Evolutionary conservation across 1,140 invertebrate species (phyloP).

Genomic region (Dreissena rostriformis): DNA sequence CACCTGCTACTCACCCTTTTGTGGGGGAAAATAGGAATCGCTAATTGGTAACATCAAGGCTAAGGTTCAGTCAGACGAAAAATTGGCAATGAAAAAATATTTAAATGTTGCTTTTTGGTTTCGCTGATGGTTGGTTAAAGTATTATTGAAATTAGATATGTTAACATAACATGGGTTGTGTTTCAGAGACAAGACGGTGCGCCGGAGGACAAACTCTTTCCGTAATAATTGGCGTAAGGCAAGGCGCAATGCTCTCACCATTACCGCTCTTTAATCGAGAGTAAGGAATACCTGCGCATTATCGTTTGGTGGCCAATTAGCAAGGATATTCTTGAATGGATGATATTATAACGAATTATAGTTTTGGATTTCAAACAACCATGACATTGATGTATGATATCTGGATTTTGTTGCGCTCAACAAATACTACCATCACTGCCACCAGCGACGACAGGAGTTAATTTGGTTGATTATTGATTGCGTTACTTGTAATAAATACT

Average conservation of each 20-base stretch:
- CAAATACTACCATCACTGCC: too few relatives aligned
- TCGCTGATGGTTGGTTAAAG: constrained; percentile 47
- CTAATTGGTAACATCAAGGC: constrained; percentile 54
- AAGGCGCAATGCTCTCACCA: constrained; percentile 14
- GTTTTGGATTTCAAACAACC: too few relatives aligned
- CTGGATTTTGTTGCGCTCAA: too few relatives aligned
- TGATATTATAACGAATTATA: too few relatives aligned
- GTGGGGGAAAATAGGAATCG: constrained; percentile 36
- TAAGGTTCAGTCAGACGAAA: constrained; percentile 10
- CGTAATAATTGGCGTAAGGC: constrained; percentile 30
- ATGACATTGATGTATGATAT: too few relatives aligned
- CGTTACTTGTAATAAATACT: too few relatives aligned
- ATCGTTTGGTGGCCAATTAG: too few relatives aligned
- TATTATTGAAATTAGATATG: constrained; percentile 27
- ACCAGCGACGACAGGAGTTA: too few relatives aligned
- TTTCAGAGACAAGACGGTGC: constrained; percentile 14
- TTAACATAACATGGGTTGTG: constrained; percentile 48
- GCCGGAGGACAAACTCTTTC: constrained; percentile 39
- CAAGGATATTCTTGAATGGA: too few relatives aligned
- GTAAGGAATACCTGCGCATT: too few relatives aligned
- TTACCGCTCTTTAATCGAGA: neutral
- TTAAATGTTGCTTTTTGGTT: constrained; percentile 41
- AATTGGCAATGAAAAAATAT: constrained; percentile 44
- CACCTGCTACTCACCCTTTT: constrained; percentile 38
- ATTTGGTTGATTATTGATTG: too few relatives aligned